Evolutionary conservation across 2,797 vertebrate species (phyloP).

Genomic region (Anas bernieri): DNA sequence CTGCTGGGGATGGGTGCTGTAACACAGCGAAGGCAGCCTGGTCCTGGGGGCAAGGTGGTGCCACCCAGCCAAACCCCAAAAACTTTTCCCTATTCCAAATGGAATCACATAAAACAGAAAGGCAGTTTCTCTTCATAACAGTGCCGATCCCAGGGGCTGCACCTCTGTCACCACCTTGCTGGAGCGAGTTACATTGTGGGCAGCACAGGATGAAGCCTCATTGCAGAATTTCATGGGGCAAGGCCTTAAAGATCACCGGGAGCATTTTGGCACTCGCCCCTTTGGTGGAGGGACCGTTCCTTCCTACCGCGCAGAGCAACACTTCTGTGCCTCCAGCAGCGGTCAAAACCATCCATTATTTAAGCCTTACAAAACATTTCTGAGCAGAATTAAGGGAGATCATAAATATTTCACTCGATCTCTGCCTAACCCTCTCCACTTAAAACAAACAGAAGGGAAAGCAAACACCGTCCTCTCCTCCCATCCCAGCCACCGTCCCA

Average conservation of each 20-base stretch:
- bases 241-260: neutral
- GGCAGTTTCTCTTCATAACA: neutral
- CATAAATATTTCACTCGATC: neutral
- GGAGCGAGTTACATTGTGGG: no score
- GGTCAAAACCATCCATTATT: neutral
- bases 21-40: fast-evolving
- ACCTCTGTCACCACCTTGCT: neutral
- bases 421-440: neutral
- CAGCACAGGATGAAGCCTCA: no score
- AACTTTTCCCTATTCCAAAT: neutral
- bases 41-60: fast-evolving
- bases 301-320: fast-evolving
- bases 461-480: neutral
- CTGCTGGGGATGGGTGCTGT: no score
- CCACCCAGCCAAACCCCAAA: neutral
- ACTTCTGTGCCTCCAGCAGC: fast-evolving
- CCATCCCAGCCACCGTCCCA: neutral
- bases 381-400: neutral
- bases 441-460: neutral
- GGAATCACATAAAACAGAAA: neutral
- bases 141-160: neutral
- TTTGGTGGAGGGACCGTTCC: neutral
- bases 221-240: fast-evolving
- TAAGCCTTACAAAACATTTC: neutral
- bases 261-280: neutral